Evolutionary conservation across 2,113 vertebrate genomes (phyloP).

Genomic region (Micromys minutus): DNA sequence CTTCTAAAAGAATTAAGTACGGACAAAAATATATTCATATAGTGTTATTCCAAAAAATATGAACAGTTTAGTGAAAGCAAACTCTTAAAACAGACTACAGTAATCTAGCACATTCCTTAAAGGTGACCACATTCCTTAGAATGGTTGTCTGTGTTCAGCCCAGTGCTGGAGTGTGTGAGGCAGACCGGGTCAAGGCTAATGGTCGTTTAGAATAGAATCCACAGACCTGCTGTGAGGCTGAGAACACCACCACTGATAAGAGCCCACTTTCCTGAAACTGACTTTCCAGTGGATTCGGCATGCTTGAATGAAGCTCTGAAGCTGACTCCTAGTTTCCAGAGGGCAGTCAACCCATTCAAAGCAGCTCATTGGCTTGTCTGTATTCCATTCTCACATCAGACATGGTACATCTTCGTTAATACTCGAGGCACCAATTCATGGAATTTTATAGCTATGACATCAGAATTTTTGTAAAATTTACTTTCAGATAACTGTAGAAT

Average conservation of each 20-base stretch:
- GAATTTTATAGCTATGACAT: not conserved
- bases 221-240: too few relatives aligned
- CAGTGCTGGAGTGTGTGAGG: not conserved
- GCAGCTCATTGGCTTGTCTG: not conserved
- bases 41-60: too few relatives aligned
- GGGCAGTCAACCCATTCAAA: not conserved
- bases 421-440: not conserved
- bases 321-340: not conserved
- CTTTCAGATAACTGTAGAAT: not conserved
- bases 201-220: too few relatives aligned
- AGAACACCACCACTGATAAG: rapidly evolving
- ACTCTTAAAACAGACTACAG: not conserved
- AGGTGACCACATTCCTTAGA: not conserved
- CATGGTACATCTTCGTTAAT: not conserved
- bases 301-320: not conserved
- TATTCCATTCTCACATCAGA: constrained; percentile 11
- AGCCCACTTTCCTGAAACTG: not conserved
- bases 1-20: too few relatives aligned
- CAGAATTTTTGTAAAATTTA: not conserved
- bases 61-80: not conserved
- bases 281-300: not conserved
- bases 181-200: not conserved
- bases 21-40: too few relatives aligned
- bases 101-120: not conserved
- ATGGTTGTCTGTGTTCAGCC: rapidly evolving